Base-by-base conservation (phyloP, 2,888 invertebrate genomes). In the Leucoma salicis region DNA sequence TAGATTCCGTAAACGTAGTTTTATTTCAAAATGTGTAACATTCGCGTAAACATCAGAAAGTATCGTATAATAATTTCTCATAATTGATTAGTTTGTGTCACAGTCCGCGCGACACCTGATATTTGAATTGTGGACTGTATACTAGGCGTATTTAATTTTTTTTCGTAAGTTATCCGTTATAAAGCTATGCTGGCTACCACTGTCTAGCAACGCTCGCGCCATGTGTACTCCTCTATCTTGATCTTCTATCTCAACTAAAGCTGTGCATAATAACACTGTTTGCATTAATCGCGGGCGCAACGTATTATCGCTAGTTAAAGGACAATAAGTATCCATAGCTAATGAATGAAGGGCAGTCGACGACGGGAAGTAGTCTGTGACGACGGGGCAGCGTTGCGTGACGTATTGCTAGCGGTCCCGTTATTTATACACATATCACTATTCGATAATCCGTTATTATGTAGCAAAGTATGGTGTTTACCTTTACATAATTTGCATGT, bases 121-220 rank as follows among this genome's bases (percentile, higher is more conserved):
- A 63, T 44, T 13, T 39, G 28, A 3, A 50, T 18, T 40, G 53
- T 61, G 54, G 56, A 63, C 56, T 58, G 57, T 62, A 57, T 32
- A 25, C 42, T 29, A 21, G 34, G 39, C 15, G 39, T 10, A 18
- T 57, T 51, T 38, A 60, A n/a, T 35, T 28, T 13, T 27, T 31
- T 51, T 36, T 33, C 48, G 45, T 32, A 63, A 38, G 6, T 43
- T 31, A 32, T 61, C 41, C n/a, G 35, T 31, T 2, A 35, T 25
- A n/a, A 35, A 35, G 11, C 31, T 16, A 15, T 36, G 31, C 12
- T 35, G 31, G 15, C 35, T 41, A 2, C 34, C 40, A 24, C 3
- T 40, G 21, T 40, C 35, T n/a, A 40, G 12, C 27, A 36, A 36
- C 1, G 36, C 41, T 8, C 31, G 28, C n/a, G 15, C 35, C 14